Evolutionary conservation across 2,888 invertebrate genomes (phyloP).

Genomic region (Andricus curvator): DNA sequence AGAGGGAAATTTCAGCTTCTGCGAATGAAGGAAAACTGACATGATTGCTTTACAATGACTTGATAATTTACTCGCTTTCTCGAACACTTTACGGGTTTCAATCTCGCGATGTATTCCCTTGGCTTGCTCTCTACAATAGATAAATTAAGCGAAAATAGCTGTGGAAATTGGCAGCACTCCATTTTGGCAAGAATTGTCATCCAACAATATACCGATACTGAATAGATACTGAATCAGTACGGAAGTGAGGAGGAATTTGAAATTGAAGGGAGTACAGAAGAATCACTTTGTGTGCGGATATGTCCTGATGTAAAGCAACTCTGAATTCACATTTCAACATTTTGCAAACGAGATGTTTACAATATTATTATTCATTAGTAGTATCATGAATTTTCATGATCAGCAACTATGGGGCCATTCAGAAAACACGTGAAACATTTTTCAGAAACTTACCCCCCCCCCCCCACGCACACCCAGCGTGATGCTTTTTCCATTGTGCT

Average conservation of each 20-base stretch:
- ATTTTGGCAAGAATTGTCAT: constrained; percentile 56
- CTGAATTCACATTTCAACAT: too few relatives aligned
- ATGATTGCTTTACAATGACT: constrained; percentile 42
- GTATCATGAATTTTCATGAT: too few relatives aligned
- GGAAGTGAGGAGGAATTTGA: constrained; percentile 14
- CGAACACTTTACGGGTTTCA: constrained; percentile 47
- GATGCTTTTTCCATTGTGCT: too few relatives aligned
- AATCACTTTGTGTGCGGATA: constrained; percentile 17
- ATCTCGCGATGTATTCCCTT: constrained; percentile 47
- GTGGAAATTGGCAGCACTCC: constrained; percentile 53
- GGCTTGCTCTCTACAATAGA: constrained; percentile 49
- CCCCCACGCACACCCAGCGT: too few relatives aligned
- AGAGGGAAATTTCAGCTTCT: constrained; percentile 42
- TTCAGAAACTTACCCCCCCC: too few relatives aligned
- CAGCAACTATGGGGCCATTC: too few relatives aligned
- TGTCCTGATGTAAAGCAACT: neutral
- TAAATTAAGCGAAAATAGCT: constrained; percentile 56
- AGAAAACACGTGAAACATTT: too few relatives aligned
- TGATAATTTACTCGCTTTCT: constrained; percentile 41
- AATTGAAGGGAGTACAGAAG: constrained; percentile 27
- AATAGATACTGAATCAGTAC: constrained; percentile 47
- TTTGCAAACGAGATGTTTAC: too few relatives aligned
- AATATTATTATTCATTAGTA: too few relatives aligned
- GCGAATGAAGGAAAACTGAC: constrained; percentile 36
- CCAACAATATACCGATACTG: constrained; percentile 53